These are phyloP conservation scores for Ctenomys sociabilis DNA, from an alignment of 2,113 vertebrate genomes.

Conservation along the genomic window DNA sequence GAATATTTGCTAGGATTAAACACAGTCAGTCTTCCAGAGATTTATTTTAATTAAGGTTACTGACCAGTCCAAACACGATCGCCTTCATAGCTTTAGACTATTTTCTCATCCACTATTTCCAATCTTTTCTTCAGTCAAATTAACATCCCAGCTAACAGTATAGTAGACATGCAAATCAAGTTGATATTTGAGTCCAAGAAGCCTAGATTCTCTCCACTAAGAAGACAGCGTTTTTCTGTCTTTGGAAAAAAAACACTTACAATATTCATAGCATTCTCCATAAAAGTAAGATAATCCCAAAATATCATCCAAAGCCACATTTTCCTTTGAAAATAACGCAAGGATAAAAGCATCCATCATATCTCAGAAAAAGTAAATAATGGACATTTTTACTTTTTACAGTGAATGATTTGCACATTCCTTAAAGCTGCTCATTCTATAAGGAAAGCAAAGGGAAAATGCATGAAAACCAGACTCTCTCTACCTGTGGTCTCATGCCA, in stretches of 20 bases:
- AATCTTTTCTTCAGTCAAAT: not conserved
- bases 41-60: not conserved
- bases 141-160: not conserved
- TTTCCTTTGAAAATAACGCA: not conserved
- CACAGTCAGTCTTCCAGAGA: not conserved
- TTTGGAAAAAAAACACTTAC: not conserved
- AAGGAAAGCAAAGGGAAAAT: not conserved
- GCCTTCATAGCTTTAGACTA: not conserved
- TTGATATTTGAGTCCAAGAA: not conserved
- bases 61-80: not conserved
- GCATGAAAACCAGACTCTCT: not conserved
- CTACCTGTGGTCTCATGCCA: not conserved
- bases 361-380: not conserved
- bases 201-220: not conserved
- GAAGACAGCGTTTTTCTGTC: not conserved
- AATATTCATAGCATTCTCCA: not conserved
- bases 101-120: not conserved
- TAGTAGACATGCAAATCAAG: not conserved
- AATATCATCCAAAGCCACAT: not conserved
- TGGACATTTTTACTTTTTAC: not conserved
- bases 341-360: not conserved
- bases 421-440: not conserved
- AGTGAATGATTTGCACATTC: not conserved
- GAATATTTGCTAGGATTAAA: constrained; percentile 51
- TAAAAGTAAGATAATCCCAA: not conserved